Base-by-base conservation (phyloP, 2,888 invertebrate genomes). In the Volucella bombylans region DNA sequence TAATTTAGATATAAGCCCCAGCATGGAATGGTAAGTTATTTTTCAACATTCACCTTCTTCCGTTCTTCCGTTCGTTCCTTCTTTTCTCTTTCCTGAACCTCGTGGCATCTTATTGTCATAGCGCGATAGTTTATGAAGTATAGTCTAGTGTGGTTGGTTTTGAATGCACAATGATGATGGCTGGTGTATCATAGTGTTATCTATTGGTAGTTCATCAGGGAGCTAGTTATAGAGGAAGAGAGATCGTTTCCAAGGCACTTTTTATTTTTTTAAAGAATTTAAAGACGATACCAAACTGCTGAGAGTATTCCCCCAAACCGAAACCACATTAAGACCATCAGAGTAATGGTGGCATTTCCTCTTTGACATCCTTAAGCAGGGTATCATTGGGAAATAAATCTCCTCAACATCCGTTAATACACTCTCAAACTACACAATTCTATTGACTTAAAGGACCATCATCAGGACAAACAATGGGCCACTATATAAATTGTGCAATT, bases 1-100 rank as follows among this genome's bases (percentile, higher is more conserved):
- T 87, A 87, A 87, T 87, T 87, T 87, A 87, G 87, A 87, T 87
- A 87, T 87, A 87, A 87, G 86, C 82, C 83, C 77, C 83, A 76
- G 82, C 76, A 67, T 79, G 83, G 87, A 87, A 87, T 83, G 87
- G 86, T 73, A 76, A 86, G 86, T 80, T 83, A 87, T 87, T 87
- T 87, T 86, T 87, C 87, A 87, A 87, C 31, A 87, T 86, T 87
- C 79, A 79, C 61, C 55, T 68, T 73, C 57, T 74, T 79, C 57
- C 57, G 64, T 76, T 81, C 15, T 55, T 43, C 23, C n/a, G 52
- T 12, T 14, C 18, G 18, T 23, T 23, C 0, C 18, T 23, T 23
- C 18, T 23, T 23, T 23, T 3, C 1, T 23, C 2, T 23, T 23
- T 23, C 18, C 2, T 23, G 18, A 23, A 23, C 41, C 18, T 47